Evolutionary conservation across 2,113 vertebrate species (phyloP), one percentile per base, ranked within the genome.

Genomic region (Pomatostomus ruficeps): DNA sequence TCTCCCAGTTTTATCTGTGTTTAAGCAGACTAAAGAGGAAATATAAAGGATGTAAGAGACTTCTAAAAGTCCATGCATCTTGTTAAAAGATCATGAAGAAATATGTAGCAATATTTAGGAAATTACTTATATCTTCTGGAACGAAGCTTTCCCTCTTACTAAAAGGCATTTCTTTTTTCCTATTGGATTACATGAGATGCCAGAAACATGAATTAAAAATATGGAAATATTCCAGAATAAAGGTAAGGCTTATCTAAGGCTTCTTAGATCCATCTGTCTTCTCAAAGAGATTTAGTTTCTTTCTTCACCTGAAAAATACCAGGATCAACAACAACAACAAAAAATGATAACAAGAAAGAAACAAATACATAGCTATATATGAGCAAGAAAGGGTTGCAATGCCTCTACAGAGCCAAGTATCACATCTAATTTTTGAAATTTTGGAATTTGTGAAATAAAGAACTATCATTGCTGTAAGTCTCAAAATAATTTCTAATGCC

Each of bases 381-480:
- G 35, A 94, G 28, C 72, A 91, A 95, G 79, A 91, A 96, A 93
- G 55, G 59, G 91, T 94, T 91, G 25, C 23, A 48, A 88, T 94
- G 35, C 43, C 61, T 96, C 45, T 40, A 29, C 55, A 84, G 13
- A 97, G 46, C 49, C 70, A 96, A 86, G 31, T 84, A 95, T 95
- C 97, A 72, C 6, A 83, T 66, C 80, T 94, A 96, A 93, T 91
- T 97, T 98, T 96, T 97, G 96, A 95, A 96, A 94, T 88, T 87
- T 22, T 61, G 20, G 33, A 78, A 83, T 97, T 96, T 96, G 63
- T 96, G 76, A 96, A 96, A 96, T 89, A 45, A 43, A 96, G 63
- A 96, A 91, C 97, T 97, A 95, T 91, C 51, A 45, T 42, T 85
- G 38, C 26, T 90, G 14, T 91, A 95, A 94, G 10, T 89, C 73